These are phyloP conservation scores for Halcyon chelicuti DNA, from an alignment of 2,797 vertebrate species.

Conservation along the genomic window DNA sequence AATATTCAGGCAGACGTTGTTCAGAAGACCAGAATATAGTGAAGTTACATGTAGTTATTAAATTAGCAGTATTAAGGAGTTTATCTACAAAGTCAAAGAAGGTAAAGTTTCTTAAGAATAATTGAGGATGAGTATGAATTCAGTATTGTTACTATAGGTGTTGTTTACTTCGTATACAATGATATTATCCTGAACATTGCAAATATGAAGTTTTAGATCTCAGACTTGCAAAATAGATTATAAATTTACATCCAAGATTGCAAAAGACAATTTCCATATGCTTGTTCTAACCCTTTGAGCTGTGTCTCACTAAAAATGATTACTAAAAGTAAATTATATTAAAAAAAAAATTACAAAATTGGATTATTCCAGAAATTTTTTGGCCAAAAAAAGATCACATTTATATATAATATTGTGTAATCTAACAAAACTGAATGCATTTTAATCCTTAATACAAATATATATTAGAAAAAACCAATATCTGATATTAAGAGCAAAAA, in stretches of 20 bases:
- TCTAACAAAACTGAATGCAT: neutral
- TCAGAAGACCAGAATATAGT: neutral
- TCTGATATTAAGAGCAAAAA: neutral
- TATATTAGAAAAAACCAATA: neutral
- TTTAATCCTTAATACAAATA: slow-evolving; percentile 19
- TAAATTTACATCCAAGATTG: neutral
- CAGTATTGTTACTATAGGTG: neutral
- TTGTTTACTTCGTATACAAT: neutral
- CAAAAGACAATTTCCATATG: neutral
- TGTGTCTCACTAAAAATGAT: neutral
- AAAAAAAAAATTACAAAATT: neutral
- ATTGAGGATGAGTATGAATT: neutral
- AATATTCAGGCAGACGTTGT: neutral
- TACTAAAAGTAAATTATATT: neutral
- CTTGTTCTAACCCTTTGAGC: neutral
- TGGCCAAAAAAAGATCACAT: too few species aligned
- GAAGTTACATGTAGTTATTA: neutral
- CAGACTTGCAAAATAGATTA: neutral
- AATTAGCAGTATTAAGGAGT: neutral
- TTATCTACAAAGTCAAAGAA: neutral
- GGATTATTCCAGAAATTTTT: neutral
- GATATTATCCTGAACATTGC: neutral
- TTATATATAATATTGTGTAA: neutral
- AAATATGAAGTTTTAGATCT: neutral
- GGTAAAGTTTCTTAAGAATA: neutral